A percentile compares a stretch with the other conserved stretches of the same genome.
Evolutionary conservation across 2,797 vertebrate species (phyloP).

Genomic region (Etheostoma perlongum): DNA sequence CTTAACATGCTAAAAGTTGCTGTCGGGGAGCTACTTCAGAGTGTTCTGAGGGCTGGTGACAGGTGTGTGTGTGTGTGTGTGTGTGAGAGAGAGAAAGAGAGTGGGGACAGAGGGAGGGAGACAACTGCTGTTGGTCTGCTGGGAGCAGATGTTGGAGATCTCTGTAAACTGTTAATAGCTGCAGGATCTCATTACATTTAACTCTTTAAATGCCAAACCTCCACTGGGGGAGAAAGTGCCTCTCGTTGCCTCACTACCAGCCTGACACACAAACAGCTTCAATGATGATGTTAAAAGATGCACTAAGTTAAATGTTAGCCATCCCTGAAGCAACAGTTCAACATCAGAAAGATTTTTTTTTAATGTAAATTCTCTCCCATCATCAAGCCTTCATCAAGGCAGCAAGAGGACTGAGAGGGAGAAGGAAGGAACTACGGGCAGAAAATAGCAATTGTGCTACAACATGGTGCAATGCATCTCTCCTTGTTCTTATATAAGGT

Average conservation of each 20-base stretch:
- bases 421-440: too few species aligned
- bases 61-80: constrained; percentile 59
- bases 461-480: too few species aligned
- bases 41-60: constrained; percentile 70
- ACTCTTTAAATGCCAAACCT: constrained; percentile 73
- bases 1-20: constrained; percentile 42
- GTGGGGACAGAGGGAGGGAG: constrained; percentile 73
- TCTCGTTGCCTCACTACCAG: not conserved
- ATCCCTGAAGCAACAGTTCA: not conserved
- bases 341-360: not conserved
- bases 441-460: too few species aligned
- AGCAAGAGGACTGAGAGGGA: not conserved
- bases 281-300: constrained; percentile 2
- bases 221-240: constrained; percentile 21
- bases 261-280: constrained; percentile 2
- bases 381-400: not conserved
- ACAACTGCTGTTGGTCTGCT: constrained; percentile 81
- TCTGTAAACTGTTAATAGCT: constrained; percentile 86
- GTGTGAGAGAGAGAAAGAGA: constrained; percentile 3
- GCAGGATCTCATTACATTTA: constrained; percentile 83
- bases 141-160: constrained; percentile 85
- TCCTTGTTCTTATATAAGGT: too few species aligned
- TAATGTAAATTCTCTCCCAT: not conserved
- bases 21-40: constrained; percentile 36
- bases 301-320: too few species aligned